Evolutionary conservation across 2,113 vertebrate genomes (phyloP), one percentile per base, ranked within the genome.

Genomic region (Hucho hucho): DNA sequence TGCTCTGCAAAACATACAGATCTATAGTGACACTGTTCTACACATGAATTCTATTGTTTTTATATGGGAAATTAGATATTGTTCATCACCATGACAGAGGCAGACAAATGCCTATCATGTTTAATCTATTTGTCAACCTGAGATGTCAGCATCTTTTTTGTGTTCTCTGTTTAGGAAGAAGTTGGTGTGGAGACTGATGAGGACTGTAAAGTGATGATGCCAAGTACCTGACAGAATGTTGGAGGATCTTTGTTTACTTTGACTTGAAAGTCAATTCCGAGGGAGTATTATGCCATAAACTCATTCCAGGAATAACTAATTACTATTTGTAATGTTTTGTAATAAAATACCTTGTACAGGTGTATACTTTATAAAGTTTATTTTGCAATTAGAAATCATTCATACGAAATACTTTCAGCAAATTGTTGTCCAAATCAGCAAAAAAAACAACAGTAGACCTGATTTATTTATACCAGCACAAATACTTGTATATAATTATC

Each of bases 111-210:
- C 37, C 37, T 43, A 37, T 63, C 61, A 9, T 64, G 24, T 25
- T 22, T 64, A 11, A 9, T 11, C 9, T 11, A 43, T 43, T 43
- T 43, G 37, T 43, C 9, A 43, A 53, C 4, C 49, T 53, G 49
- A 53, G 49, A 53, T 53, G 49, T 53, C 49, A 53, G 49, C 20
- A 25, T 18, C 18, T 37, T 66, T 29, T 16, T 43, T 43, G 18
- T 56, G 16, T 24, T 14, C 18, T 71, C 6, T 6, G 68, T 63
- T 1, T 91, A 98, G 97, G 98, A 98, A 75, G 98, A 99, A 88
- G 95, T 95, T 6, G 97, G 98, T 20, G 93, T 99, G 43, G 97
- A 99, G 88, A 99, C 98, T 0, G 98, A 99, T 0, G 97, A 99
- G 87, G 97, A 99, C 70, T 90, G 94, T 6, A 92, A 94, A 0